Evolutionary conservation across 2,113 vertebrate genomes (phyloP), one percentile per base, ranked within the genome.

Genomic region (Pollachius pollachius): DNA sequence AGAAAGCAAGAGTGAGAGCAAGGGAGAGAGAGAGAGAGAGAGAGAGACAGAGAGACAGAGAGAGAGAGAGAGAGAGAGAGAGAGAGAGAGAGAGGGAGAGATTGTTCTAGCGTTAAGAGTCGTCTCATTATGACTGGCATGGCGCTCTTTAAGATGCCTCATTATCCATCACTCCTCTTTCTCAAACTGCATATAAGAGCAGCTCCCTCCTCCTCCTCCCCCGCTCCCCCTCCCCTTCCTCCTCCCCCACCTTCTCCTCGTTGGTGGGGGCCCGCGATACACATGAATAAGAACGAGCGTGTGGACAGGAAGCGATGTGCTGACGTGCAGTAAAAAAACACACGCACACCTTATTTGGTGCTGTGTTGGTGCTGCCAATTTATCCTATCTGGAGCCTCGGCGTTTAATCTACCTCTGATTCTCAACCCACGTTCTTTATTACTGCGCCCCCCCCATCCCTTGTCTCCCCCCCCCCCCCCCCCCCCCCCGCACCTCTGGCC

Each of bases 401-500:
- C 58, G 68, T 15, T 30, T 62, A 19, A 62, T 30, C 19, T 15
- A 62, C 23, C 23, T n/a, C 54, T 15, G 58, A 48, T 48, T 48
- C 41, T 48, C 12, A 48, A 30, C 30, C 4, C 30, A 6, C 30
- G 5, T 3, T 30, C 0, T 30, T 85, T 79, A 81, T 71, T 27
- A 16, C 54, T 48, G 62, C 8, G 15, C 59, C 70, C 61, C 37
- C 64, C 76, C 63, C 74, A 75, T 76, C 72, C 76, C 69, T 75
- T 77, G 69, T 61, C 17, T 64, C 61, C 18, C 66, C 5, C 12
- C 68, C 71, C 65, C 71, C 68, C 74, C 18, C 27, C 74, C 66
- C 65, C 69, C 75, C 66, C 72, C 74, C 75, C 23, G 30, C 67
- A 67, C 18, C 64, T 48, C 84, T 78, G 77, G 80, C 75, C 81